Percentiles rank a stretch among this genome's conserved stretches.
These are phyloP conservation scores for Ypsolopha scabrella DNA, from an alignment of 2,888 invertebrate genomes.

Conservation along the genomic window DNA sequence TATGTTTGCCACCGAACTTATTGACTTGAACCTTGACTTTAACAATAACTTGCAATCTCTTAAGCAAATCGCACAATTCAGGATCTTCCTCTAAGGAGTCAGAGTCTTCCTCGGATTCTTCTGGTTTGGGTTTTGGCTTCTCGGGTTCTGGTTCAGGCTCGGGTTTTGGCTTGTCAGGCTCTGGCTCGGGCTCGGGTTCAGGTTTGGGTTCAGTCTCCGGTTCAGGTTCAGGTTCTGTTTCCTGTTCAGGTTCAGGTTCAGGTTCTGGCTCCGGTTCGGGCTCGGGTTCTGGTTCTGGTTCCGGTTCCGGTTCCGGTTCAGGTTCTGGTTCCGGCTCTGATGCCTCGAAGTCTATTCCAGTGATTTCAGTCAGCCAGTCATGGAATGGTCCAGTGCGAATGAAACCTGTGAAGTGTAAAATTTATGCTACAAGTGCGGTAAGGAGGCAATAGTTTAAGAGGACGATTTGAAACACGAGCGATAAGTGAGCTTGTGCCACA, in stretches of 20 bases:
- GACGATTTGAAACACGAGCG: no score
- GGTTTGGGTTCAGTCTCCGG: not conserved
- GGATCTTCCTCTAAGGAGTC: slow-evolving; percentile 9
- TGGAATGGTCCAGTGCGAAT: slow-evolving; percentile 50
- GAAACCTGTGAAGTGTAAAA: slow-evolving; percentile 31
- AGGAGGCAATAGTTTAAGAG: no score
- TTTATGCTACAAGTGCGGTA: no score
- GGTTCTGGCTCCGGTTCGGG: slow-evolving; percentile 16
- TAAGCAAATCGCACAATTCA: slow-evolving; percentile 35
- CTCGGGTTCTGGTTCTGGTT: slow-evolving; percentile 15
- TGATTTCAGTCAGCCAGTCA: slow-evolving; percentile 35
- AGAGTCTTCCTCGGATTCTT: slow-evolving; percentile 28
- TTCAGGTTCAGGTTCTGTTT: not conserved
- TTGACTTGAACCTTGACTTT: slow-evolving; percentile 48
- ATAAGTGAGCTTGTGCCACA: no score
- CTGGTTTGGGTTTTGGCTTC: slow-evolving; percentile 9
- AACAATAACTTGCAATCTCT: slow-evolving; percentile 46
- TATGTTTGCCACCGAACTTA: slow-evolving; percentile 21
- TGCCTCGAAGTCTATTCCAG: slow-evolving; percentile 45
- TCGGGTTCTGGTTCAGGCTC: slow-evolving; percentile 1
- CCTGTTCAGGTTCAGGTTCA: slow-evolving; percentile 13
- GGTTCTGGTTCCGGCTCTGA: slow-evolving; percentile 21
- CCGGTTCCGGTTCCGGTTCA: slow-evolving; percentile 10
- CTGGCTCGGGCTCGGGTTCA: not conserved
- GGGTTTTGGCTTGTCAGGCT: not conserved